Evolutionary conservation across 2,113 vertebrate genomes (phyloP).

Genomic region (Gymnobelideus leadbeateri): DNA sequence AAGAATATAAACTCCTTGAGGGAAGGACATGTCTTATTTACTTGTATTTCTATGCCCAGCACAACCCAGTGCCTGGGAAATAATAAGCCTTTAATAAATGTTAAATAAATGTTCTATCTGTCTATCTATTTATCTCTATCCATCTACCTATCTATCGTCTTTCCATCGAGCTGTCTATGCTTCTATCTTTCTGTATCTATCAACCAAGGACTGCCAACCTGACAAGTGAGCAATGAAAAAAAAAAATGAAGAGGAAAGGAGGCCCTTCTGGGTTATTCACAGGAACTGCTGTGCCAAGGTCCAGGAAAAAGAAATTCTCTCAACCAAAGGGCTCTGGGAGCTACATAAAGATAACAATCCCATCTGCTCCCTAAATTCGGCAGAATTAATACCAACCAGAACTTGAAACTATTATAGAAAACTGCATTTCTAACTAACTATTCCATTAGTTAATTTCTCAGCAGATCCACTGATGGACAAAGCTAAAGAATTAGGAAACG

Average conservation of each 20-base stretch:
- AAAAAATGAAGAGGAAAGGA: constrained; percentile 17
- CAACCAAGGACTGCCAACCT: neutral
- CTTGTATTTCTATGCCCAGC: neutral
- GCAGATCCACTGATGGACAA: constrained; percentile 13
- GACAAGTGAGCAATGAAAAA: neutral
- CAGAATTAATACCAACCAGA: neutral
- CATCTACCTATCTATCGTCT: neutral
- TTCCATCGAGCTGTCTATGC: neutral
- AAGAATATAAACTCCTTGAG: neutral
- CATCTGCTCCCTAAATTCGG: neutral
- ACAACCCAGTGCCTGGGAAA: neutral
- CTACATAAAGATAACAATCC: neutral
- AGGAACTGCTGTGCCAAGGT: neutral
- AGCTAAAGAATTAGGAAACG: neutral
- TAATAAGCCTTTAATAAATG: neutral
- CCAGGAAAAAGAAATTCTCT: neutral
- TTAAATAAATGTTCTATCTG: neutral
- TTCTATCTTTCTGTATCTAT: neutral
- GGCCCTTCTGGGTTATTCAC: neutral
- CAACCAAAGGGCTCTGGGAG: neutral
- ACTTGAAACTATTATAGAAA: neutral
- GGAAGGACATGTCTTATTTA: neutral
- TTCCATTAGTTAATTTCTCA: neutral
- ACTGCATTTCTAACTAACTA: neutral
- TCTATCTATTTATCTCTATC: too few relatives aligned